Conservation (phyloP, 1,140 invertebrate genomes). For the Spodoptera frugiperda region DNA sequence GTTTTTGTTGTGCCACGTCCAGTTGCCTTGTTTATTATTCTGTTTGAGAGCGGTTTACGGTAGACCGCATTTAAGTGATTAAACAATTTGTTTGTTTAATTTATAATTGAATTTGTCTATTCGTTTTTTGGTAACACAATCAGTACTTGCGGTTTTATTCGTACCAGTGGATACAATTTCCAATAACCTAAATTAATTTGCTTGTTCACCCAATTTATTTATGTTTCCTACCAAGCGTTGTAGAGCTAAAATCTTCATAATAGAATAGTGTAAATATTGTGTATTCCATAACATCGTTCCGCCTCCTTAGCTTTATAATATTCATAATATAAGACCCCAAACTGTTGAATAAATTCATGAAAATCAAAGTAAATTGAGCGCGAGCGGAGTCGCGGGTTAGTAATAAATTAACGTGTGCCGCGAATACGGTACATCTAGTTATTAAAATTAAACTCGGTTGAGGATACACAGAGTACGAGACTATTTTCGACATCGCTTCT, state of each 20-base stretch:
- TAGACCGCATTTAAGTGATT: constrained; percentile 6
- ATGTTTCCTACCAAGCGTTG: no score
- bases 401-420: constrained; percentile 32
- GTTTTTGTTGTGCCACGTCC: not conserved
- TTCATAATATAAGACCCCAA: constrained; percentile 14
- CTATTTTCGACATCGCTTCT: not conserved
- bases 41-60: not conserved
- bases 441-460: constrained; percentile 25
- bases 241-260: no score
- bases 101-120: not conserved
- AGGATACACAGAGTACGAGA: not conserved
- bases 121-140: not conserved
- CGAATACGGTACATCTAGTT: constrained; percentile 3
- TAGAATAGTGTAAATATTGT: not conserved
- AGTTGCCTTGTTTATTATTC: constrained; percentile 3
- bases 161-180: not conserved
- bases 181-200: no score
- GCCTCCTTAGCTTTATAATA: constrained; percentile 19
- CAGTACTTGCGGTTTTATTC: not conserved
- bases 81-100: not conserved
- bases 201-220: no score
- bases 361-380: constrained; percentile 35
- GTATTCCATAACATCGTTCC: not conserved
- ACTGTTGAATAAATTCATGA: constrained; percentile 41
- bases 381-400: constrained; percentile 19